Conservation (phyloP, 1,140 invertebrate species). For the Calliopsis andreniformis region DNA sequence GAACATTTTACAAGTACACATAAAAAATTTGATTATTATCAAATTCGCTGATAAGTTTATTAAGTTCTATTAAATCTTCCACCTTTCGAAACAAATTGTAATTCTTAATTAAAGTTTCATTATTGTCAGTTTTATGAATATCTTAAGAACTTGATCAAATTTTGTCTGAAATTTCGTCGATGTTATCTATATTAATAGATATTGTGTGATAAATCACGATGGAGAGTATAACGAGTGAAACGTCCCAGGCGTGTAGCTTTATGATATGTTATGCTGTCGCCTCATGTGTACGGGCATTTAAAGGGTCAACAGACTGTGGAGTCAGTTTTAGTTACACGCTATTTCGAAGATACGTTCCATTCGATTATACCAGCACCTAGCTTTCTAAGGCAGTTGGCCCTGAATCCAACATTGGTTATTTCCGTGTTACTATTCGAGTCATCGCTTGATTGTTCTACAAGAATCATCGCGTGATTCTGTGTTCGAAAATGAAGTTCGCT, state of each 20-base stretch:
- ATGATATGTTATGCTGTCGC: conserved; percentile 11
- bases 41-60: too few relatives aligned
- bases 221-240: not conserved
- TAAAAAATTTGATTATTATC: too few relatives aligned
- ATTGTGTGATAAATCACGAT: too few relatives aligned
- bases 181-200: too few relatives aligned
- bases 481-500: not conserved
- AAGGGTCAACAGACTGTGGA: conserved; percentile 44
- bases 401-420: conserved; percentile 36
- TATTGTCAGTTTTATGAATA: too few relatives aligned
- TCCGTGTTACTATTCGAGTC: conserved; percentile 17
- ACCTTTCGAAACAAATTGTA: too few relatives aligned
- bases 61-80: too few relatives aligned
- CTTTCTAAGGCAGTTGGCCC: conserved; percentile 31
- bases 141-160: too few relatives aligned
- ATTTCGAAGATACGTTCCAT: conserved; percentile 41
- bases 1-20: too few relatives aligned
- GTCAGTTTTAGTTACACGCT: conserved; percentile 46
- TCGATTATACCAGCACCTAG: not conserved
- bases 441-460: not conserved
- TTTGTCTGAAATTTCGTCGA: too few relatives aligned
- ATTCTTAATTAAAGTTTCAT: too few relatives aligned
- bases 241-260: not conserved
- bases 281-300: conserved; percentile 35
- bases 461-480: not conserved